phyloP scores from a whole-genome alignment of 2,113 vertebrate species.

The Cnemophilus loriae region DNA sequence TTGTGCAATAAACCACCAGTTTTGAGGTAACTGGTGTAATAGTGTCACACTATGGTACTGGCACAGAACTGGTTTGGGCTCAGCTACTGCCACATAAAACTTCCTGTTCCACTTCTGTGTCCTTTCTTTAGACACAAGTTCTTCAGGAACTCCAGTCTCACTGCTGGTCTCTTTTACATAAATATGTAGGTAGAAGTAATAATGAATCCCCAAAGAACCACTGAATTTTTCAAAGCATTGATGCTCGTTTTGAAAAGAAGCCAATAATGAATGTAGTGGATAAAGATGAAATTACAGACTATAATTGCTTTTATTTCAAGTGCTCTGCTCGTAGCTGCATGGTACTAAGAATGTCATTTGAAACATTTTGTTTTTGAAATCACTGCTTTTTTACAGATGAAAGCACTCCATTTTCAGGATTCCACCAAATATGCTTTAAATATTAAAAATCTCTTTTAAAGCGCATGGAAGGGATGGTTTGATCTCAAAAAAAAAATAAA shows the following conservation, averaged over 20 bases:
- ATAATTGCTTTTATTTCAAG: constrained; percentile 43
- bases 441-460: constrained; percentile 62
- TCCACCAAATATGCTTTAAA: constrained; percentile 66
- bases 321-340: neutral
- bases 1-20: neutral
- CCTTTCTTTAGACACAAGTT: neutral
- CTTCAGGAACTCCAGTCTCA: neutral
- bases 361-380: constrained; percentile 59
- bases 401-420: constrained; percentile 62
- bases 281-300: constrained; percentile 31
- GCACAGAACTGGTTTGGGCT: neutral
- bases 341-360: constrained; percentile 44
- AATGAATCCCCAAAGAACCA: neutral
- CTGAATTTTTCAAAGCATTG: neutral
- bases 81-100: neutral
- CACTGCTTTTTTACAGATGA: constrained; percentile 55
- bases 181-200: neutral
- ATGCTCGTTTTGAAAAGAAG: neutral
- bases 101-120: neutral
- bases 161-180: neutral
- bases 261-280: neutral
- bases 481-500: constrained; percentile 29
- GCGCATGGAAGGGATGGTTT: constrained; percentile 47
- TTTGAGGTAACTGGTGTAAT: neutral
- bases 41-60: neutral